Conservation (phyloP, 2,888 invertebrate genomes). For the Hylaea fasciaria region DNA sequence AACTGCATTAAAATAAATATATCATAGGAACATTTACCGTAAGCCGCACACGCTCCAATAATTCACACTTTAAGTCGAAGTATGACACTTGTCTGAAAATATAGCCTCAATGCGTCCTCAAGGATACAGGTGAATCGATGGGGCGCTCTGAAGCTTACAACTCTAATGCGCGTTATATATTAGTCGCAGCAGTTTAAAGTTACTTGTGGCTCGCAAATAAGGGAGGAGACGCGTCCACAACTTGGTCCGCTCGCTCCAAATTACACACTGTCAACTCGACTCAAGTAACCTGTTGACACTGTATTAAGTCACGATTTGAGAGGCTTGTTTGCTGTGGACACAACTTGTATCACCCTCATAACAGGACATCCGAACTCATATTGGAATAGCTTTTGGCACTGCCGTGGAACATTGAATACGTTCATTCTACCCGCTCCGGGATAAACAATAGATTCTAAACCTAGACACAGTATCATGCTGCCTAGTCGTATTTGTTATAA, state of each 20-base stretch:
- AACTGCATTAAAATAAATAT: constrained; percentile 25
- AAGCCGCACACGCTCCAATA: constrained; percentile 39
- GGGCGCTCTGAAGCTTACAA: constrained; percentile 61
- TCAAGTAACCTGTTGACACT: constrained; percentile 82
- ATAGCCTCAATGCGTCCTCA: constrained; percentile 50
- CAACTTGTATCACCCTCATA: constrained; percentile 56
- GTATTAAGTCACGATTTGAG: constrained; percentile 68
- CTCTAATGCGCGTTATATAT: constrained; percentile 71
- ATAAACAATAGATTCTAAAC: constrained; percentile 11
- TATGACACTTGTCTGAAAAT: constrained; percentile 51
- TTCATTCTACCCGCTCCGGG: constrained; percentile 14
- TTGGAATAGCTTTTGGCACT: constrained; percentile 49
- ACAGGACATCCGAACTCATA: constrained; percentile 50
- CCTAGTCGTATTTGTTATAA: constrained; percentile 11
- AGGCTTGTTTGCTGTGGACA: constrained; percentile 66
- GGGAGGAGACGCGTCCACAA: constrained; percentile 68
- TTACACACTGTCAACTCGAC: constrained; percentile 78
- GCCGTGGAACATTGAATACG: constrained; percentile 30
- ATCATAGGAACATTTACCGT: constrained; percentile 23
- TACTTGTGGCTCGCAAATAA: constrained; percentile 75
- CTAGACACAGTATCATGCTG: background rate
- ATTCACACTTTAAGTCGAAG: constrained; percentile 46
- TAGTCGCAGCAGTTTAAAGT: constrained; percentile 75
- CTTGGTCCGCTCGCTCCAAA: constrained; percentile 72
- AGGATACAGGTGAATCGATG: constrained; percentile 60